These are phyloP conservation scores for Zeugodacus cucurbitae DNA, from an alignment of 1,140 invertebrate genomes.

Conservation along the genomic window DNA sequence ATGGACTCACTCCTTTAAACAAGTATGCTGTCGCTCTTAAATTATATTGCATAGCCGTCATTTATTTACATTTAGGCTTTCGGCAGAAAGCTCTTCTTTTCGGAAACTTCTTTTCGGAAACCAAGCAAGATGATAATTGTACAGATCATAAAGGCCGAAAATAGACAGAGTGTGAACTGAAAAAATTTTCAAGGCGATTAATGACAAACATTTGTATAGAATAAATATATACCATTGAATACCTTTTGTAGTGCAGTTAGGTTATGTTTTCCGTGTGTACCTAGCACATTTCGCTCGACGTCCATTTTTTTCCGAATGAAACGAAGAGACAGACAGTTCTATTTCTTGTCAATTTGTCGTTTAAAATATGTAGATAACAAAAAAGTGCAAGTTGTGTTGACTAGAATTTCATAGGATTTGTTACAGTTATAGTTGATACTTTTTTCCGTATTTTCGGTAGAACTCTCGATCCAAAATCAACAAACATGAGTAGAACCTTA, in stretches of 20 bases:
- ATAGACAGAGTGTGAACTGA: not conserved
- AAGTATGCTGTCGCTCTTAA: not conserved
- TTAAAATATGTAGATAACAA: no score
- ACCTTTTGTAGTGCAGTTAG: not conserved
- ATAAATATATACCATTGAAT: not conserved
- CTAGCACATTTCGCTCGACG: not conserved
- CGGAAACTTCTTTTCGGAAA: not conserved
- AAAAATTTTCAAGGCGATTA: not conserved
- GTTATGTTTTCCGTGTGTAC: not conserved
- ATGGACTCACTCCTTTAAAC: not conserved
- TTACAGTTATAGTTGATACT: no score
- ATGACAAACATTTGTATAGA: not conserved
- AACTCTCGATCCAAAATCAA: no score
- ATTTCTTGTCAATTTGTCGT: no score
- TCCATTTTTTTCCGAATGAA: not conserved
- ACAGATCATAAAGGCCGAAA: not conserved
- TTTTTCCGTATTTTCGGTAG: no score
- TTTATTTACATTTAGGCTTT: not conserved
- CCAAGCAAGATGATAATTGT: not conserved
- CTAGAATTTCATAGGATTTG: no score
- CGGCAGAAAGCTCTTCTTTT: not conserved
- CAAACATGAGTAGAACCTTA: no score
- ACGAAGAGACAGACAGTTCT: no score
- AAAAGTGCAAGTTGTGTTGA: no score
- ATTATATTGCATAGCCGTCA: not conserved